Evolutionary conservation across 2,797 vertebrate species (phyloP).

Genomic region (Yasuhikotakia modesta): DNA sequence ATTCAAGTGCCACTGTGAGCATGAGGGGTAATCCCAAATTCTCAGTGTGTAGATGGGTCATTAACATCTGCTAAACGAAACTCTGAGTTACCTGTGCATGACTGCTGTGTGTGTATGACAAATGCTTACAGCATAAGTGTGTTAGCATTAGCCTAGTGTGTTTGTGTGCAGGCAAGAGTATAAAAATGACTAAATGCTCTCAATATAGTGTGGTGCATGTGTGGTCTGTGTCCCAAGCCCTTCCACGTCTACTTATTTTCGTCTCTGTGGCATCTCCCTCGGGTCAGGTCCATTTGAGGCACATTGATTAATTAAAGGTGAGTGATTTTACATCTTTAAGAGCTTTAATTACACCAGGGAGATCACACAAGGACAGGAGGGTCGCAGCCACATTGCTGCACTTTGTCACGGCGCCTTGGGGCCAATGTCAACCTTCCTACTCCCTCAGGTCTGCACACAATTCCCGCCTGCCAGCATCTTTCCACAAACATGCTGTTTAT

Average conservation of each 20-base stretch:
- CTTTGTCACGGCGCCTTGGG: conserved; percentile 64
- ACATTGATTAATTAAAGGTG: conserved; percentile 77
- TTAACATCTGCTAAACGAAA: conserved; percentile 52
- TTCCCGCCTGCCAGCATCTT: neutral
- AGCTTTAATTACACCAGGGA: conserved; percentile 72
- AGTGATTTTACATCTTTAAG: conserved; percentile 77
- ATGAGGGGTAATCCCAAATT: conserved; percentile 68
- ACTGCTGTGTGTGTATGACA: conserved; percentile 14
- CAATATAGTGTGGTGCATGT: conserved; percentile 43
- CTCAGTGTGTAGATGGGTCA: conserved; percentile 53
- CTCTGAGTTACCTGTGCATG: conserved; percentile 48
- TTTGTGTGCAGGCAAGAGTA: neutral
- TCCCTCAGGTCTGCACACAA: neutral
- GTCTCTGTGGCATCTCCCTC: conserved; percentile 40
- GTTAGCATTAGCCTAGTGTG: conserved; percentile 28
- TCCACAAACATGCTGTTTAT: conserved; percentile 41
- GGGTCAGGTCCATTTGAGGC: conserved; percentile 59
- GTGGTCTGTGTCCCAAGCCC: conserved; percentile 34
- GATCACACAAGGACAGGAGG: conserved; percentile 67
- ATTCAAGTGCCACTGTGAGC: conserved; percentile 62
- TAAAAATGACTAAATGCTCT: conserved; percentile 28
- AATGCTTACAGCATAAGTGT: conserved; percentile 1
- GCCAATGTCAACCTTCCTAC: conserved; percentile 25
- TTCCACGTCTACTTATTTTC: conserved; percentile 43
- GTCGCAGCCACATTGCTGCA: conserved; percentile 57